A percentile compares a stretch with the other conserved stretches of the same genome.
phyloP scores from a whole-genome alignment of 2,113 vertebrate species.

The Calyptomena viridis region DNA sequence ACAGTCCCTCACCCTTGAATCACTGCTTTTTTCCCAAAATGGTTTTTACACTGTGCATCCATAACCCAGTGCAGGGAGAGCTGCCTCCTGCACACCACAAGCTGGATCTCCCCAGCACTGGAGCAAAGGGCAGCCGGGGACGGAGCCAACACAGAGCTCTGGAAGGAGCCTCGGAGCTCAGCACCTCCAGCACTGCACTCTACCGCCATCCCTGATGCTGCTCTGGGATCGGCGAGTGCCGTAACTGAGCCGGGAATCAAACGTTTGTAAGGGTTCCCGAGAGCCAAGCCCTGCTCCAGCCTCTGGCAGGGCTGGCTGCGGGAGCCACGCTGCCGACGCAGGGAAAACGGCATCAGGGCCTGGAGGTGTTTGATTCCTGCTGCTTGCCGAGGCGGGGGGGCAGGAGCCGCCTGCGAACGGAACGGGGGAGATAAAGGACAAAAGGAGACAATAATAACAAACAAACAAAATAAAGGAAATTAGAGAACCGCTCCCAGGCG shows the following conservation, averaged over 20 bases:
- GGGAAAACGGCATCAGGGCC: background rate
- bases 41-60: background rate
- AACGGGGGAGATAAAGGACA: slow-evolving; percentile 8
- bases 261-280: background rate
- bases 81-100: background rate
- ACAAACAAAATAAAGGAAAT: background rate
- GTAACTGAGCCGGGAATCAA: rapidly evolving
- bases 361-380: background rate
- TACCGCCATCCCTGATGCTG: background rate
- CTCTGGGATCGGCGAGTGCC: rapidly evolving
- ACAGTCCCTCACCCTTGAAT: background rate
- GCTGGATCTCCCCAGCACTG: background rate
- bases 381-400: background rate
- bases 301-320: background rate
- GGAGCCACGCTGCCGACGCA: background rate
- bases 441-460: slow-evolving; percentile 17
- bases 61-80: background rate
- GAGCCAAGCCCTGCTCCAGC: background rate
- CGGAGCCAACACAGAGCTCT: rapidly evolving
- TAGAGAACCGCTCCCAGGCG: background rate
- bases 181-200: background rate
- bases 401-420: slow-evolving; percentile 7
- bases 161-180: background rate
- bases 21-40: rapidly evolving
- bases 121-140: background rate